Evolutionary conservation across 1,140 invertebrate genomes (phyloP).

Genomic region (Euborellia annulipes): DNA sequence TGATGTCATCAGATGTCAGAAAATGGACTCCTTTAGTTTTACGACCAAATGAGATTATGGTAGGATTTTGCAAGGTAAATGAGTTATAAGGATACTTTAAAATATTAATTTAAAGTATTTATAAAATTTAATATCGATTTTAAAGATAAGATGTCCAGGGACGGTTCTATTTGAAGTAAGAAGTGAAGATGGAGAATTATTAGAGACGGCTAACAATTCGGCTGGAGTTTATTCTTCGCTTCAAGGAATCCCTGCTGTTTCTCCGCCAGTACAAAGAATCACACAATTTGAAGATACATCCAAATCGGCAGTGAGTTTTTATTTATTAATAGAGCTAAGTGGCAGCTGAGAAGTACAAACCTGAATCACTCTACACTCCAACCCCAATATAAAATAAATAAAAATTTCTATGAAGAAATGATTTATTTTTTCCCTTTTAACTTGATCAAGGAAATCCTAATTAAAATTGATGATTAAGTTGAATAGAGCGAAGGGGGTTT

Average conservation of each 20-base stretch:
- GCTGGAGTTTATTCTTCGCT: slow-evolving; percentile 37
- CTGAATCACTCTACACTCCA: too few relatives aligned
- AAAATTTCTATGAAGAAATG: too few relatives aligned
- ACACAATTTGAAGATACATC: slow-evolving; percentile 15
- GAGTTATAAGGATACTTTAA: too few relatives aligned
- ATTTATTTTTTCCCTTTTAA: too few relatives aligned
- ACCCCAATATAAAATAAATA: too few relatives aligned
- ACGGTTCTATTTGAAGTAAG: slow-evolving; percentile 33
- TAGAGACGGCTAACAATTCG: slow-evolving; percentile 42
- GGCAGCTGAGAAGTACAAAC: too few relatives aligned
- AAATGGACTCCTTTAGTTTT: slow-evolving; percentile 24
- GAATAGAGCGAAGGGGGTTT: too few relatives aligned
- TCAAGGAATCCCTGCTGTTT: slow-evolving; percentile 31
- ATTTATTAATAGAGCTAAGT: too few relatives aligned
- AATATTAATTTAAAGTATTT: too few relatives aligned
- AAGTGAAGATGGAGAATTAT: slow-evolving; percentile 30
- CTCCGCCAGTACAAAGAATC: slow-evolving; percentile 24
- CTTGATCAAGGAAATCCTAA: too few relatives aligned
- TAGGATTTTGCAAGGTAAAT: slow-evolving; percentile 36
- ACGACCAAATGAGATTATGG: slow-evolving; percentile 39
- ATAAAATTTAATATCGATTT: too few relatives aligned
- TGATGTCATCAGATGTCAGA: slow-evolving; percentile 30
- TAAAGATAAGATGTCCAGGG: slow-evolving; percentile 31
- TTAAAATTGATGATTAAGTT: too few relatives aligned
- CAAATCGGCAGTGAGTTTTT: background rate